Evolutionary conservation across 2,888 invertebrate genomes (phyloP).

Genomic region (Syritta pipiens): DNA sequence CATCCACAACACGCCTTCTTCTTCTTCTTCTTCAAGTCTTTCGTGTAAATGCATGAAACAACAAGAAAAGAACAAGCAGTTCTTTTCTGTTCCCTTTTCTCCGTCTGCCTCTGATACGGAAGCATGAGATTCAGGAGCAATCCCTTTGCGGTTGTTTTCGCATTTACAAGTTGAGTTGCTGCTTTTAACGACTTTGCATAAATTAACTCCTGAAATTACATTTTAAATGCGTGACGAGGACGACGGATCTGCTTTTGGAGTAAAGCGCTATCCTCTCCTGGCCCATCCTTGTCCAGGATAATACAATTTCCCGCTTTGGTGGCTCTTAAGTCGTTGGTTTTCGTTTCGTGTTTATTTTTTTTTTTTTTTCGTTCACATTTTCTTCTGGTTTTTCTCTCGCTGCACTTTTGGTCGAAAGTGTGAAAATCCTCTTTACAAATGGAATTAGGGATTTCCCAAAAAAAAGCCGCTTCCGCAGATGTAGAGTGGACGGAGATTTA

Average conservation of each 20-base stretch:
- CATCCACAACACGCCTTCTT: constrained; percentile 42
- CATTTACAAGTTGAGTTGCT: constrained; percentile 67
- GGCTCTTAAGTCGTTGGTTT: no score
- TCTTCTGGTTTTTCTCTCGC: neutral
- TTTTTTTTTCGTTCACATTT: neutral
- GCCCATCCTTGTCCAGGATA: constrained; percentile 15
- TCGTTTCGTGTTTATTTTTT: no score
- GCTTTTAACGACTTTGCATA: constrained; percentile 69
- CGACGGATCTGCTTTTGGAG: constrained; percentile 27
- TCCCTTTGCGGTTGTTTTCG: constrained; percentile 67
- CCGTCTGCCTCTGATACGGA: constrained; percentile 19
- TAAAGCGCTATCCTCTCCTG: no score
- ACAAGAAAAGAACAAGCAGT: constrained; percentile 55
- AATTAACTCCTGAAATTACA: constrained; percentile 64
- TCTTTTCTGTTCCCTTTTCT: no score
- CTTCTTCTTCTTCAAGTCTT: neutral
- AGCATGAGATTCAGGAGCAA: constrained; percentile 49
- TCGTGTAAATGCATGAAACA: constrained; percentile 47
- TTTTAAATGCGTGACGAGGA: constrained; percentile 65
- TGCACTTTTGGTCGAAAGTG: no score
- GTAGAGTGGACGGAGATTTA: no score
- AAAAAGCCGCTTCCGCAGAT: no score
- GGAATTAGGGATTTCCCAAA: no score
- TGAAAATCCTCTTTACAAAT: no score
- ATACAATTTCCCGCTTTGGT: constrained; percentile 22